Conservation (phyloP, 2,113 vertebrate species). For the Pollimyrus isidori region DNA sequence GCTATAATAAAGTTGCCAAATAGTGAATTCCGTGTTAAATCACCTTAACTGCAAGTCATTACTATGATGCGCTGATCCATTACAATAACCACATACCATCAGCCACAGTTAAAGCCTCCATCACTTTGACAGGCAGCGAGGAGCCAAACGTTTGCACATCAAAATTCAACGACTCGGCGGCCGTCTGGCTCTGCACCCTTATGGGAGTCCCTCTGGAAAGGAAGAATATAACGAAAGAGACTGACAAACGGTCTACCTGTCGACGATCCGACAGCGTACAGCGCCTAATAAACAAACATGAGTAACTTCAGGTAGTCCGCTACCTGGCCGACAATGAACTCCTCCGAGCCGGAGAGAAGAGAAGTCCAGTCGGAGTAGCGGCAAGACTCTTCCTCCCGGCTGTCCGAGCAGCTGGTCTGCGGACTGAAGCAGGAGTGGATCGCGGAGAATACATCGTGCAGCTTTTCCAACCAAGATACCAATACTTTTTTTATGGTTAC, state of each 20-base stretch:
- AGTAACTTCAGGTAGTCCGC: not conserved
- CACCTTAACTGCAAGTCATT: not conserved
- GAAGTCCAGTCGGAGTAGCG: slow-evolving; percentile 38
- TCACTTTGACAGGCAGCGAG: slow-evolving; percentile 87
- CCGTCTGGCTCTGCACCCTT: slow-evolving; percentile 63
- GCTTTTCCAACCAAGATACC: not conserved
- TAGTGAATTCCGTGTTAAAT: not conserved
- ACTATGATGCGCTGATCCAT: not conserved
- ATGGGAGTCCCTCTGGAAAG: slow-evolving; percentile 74
- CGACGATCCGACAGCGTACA: not conserved
- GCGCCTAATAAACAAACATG: not conserved
- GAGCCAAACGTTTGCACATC: slow-evolving; percentile 85
- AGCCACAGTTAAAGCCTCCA: slow-evolving; percentile 82
- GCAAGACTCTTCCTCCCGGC: slow-evolving; percentile 50
- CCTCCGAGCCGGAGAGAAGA: slow-evolving; percentile 56
- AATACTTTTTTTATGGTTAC: not conserved
- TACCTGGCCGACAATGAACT: slow-evolving; percentile 49
- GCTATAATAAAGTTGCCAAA: not conserved
- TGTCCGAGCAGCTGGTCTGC: slow-evolving; percentile 44
- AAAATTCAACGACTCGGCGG: slow-evolving; percentile 73
- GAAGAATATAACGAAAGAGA: not conserved
- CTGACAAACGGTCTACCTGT: not conserved
- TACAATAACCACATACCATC: slow-evolving; percentile 59
- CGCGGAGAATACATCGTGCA: slow-evolving; percentile 57
- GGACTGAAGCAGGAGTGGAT: slow-evolving; percentile 44